A percentile compares a stretch with the other conserved stretches of the same genome.
phyloP scores from a whole-genome alignment of 2,113 vertebrate genomes.

The Atlantisia rogersi region DNA sequence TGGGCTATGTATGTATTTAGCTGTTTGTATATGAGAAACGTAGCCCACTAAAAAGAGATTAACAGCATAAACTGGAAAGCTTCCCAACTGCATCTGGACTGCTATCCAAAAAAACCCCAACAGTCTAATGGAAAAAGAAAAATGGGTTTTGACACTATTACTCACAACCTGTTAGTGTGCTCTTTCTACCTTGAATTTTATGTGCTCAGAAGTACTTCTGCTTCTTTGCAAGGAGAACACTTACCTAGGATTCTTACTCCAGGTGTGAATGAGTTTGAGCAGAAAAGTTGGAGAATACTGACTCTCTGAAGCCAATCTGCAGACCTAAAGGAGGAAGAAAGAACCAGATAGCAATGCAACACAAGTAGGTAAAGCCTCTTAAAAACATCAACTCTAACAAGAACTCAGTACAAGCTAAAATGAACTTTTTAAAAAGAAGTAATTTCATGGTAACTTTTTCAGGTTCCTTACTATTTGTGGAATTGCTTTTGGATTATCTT shows the following conservation, averaged over 20 bases:
- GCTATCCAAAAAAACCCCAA: neutral
- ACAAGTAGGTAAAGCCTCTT: neutral
- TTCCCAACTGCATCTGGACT: neutral
- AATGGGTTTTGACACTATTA: neutral
- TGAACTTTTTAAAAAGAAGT: neutral
- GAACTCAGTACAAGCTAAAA: neutral
- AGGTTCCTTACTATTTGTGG: neutral
- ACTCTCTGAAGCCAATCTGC: constrained; percentile 89
- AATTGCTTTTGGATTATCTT: neutral
- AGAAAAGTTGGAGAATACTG: constrained; percentile 92
- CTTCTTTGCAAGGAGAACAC: neutral
- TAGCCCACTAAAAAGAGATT: neutral
- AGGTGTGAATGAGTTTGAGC: constrained; percentile 90
- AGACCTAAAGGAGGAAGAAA: constrained; percentile 73
- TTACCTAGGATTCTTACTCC: constrained; percentile 92
- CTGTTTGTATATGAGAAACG: neutral
- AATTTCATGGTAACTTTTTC: neutral
- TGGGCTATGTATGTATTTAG: neutral
- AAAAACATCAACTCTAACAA: neutral
- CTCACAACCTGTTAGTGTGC: neutral
- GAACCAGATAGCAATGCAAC: neutral
- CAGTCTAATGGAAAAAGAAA: neutral
- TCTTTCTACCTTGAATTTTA: neutral
- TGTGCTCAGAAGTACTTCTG: neutral
- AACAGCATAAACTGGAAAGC: neutral